phyloP scores from a whole-genome alignment of 1,140 invertebrate genomes.

The Bombus superbus region DNA sequence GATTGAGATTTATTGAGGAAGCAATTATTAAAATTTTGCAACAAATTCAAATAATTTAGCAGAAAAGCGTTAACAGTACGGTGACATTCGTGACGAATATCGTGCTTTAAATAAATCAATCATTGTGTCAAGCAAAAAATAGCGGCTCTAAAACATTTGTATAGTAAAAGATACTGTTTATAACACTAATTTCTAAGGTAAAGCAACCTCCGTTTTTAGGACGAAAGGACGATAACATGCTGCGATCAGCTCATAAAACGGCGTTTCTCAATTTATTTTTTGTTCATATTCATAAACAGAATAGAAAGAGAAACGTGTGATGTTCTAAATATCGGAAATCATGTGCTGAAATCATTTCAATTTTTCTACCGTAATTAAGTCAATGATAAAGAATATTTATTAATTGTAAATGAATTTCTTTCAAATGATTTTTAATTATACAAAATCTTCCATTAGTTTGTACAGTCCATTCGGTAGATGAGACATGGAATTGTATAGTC shows the following conservation, averaged over 20 bases:
- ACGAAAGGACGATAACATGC: not conserved
- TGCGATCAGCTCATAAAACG: not conserved
- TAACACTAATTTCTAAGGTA: constrained; percentile 29
- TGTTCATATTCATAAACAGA: not conserved
- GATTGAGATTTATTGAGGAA: not conserved
- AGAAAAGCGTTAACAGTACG: not conserved
- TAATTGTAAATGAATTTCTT: not conserved
- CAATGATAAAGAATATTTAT: constrained; percentile 16
- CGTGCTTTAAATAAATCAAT: constrained; percentile 37
- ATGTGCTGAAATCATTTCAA: not conserved
- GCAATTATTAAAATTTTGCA: not conserved
- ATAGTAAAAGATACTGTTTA: constrained; percentile 27
- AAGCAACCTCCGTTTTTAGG: constrained; percentile 5
- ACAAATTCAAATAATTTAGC: not conserved
- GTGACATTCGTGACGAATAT: constrained; percentile 23
- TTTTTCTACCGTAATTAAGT: not conserved
- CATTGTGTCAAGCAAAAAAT: constrained; percentile 12
- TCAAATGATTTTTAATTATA: not conserved
- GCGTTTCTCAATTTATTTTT: constrained; percentile 33
- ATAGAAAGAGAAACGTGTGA: not conserved
- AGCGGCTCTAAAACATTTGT: constrained; percentile 46
- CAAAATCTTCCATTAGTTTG: not conserved
- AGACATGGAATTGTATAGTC: not conserved
- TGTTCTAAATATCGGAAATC: not conserved
- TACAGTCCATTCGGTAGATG: not conserved